Base-by-base conservation (phyloP, 2,888 invertebrate genomes). In the Dioctria linearis region DNA sequence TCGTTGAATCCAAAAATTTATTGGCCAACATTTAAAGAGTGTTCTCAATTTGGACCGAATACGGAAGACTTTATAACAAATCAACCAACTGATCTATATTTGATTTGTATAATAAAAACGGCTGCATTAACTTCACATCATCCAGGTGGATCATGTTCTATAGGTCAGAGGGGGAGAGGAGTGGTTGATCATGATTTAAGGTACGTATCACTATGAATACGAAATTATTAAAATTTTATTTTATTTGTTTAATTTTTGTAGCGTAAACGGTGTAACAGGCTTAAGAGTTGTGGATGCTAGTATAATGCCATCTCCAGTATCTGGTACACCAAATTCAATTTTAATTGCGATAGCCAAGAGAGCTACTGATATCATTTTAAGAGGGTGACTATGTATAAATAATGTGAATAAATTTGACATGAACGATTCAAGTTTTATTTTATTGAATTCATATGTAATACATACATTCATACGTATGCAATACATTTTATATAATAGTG, bases 271-370 rank as follows among this genome's bases (percentile, higher is more conserved):
- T 0, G 87, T 94, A 0, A 89, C 90, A 0, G 91, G 92, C 39
- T 86, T 96, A 4, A 90, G 96, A 61, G 90, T 96, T 78, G 92
- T 95, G 83, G 96, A 97, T 87, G 95, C 95, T 3, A 95, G 96
- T 85, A 91, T 96, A 2, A 89, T 96, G 84, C 96, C 96, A 0
- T 90, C 93, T 0, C 94, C 96, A 0, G 88, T 95, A 40, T 94
- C 94, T 2, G 93, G 96, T 3, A 94, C 93, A 85, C 94, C 96
- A 0, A 94, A 94, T 86, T 93, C 94, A 0, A 90, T 93, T 4
- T 86, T 94, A 4, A 88, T 92, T 2, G 92, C 92, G 2, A 90
- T 94, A 86, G 94, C 94, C 0, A 92, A 94, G 84, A 91, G 90
- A 83, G 92, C 93, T 0, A 91, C 91, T 0, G 91, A 93, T 73